These are phyloP conservation scores for Datnioides undecimradiatus DNA, from an alignment of 2,113 vertebrate species.

Conservation along the genomic window DNA sequence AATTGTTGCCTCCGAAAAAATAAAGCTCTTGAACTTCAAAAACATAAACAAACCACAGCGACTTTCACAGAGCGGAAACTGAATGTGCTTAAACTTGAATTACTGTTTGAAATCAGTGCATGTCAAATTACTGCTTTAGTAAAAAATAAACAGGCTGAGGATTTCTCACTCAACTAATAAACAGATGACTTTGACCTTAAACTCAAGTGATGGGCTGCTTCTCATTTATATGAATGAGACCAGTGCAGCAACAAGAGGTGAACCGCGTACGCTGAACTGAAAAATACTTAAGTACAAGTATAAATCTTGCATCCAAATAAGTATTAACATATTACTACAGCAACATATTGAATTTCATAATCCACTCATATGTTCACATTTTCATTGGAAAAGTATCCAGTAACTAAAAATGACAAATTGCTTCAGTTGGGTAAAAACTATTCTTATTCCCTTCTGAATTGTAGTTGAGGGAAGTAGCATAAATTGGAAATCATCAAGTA, in stretches of 20 bases:
- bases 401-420: no score
- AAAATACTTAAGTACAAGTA: no score
- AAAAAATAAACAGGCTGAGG: neutral
- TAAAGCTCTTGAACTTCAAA: conserved; percentile 20
- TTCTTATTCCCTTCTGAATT: no score
- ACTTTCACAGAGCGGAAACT: neutral
- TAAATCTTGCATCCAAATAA: no score
- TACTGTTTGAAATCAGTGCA: neutral
- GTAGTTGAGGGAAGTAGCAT: no score
- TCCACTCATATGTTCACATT: no score
- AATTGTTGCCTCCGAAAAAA: conserved; percentile 38
- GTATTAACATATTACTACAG: no score
- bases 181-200: neutral
- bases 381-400: no score
- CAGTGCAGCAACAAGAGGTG: neutral
- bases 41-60: conserved; percentile 11
- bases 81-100: neutral
- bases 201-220: neutral
- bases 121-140: neutral
- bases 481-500: neutral
- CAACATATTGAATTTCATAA: no score
- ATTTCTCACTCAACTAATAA: neutral
- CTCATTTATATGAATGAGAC: neutral
- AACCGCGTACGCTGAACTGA: neutral
- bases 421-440: no score